phyloP scores from a whole-genome alignment of 2,113 vertebrate genomes.

The Scophthalmus maximus region DNA sequence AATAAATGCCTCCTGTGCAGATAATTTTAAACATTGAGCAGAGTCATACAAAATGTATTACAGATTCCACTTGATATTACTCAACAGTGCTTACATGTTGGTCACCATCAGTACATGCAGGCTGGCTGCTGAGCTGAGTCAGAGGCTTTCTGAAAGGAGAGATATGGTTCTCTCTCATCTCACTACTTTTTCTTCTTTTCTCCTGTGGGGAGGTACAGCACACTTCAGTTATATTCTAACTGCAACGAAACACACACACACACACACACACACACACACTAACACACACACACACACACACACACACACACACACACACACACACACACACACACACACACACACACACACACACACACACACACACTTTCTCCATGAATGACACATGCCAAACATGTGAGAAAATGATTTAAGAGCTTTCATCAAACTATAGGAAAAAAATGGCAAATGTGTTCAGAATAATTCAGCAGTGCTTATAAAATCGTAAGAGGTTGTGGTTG shows the following conservation, averaged over 20 bases:
- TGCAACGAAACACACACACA: background rate
- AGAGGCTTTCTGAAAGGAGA: constrained; percentile 90
- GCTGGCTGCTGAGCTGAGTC: constrained; percentile 81
- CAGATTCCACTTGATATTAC: background rate
- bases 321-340: too few species aligned
- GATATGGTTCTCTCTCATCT: constrained; percentile 75
- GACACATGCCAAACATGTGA: background rate
- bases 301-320: background rate
- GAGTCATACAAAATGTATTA: background rate
- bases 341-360: background rate
- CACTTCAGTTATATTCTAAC: background rate
- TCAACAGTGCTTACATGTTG: constrained; percentile 86
- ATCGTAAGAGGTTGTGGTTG: too few species aligned
- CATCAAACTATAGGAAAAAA: too few species aligned
- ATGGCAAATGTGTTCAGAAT: too few species aligned
- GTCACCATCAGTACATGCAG: constrained; percentile 85
- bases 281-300: background rate
- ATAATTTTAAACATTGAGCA: background rate
- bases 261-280: background rate
- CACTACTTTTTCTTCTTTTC: constrained; percentile 79
- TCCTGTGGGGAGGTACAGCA: constrained; percentile 71
- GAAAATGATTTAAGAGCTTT: too few species aligned
- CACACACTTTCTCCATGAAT: background rate
- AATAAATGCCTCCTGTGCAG: constrained; percentile 93
- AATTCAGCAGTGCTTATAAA: too few species aligned